Evolutionary conservation across 2,113 vertebrate genomes (phyloP).

Genomic region (Hypocryptadius cinnamomeus): DNA sequence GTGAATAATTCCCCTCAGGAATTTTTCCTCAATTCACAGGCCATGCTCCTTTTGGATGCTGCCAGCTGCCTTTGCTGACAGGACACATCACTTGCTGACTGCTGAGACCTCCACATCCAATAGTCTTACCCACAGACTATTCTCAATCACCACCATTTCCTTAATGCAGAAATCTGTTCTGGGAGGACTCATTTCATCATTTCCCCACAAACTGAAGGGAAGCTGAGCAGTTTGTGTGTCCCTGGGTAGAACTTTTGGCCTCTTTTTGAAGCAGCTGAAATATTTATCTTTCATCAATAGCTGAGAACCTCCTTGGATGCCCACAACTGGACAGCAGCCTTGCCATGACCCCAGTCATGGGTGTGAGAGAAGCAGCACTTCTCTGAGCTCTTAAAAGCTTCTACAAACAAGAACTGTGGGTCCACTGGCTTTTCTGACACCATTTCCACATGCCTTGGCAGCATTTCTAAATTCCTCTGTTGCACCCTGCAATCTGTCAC

Average conservation of each 20-base stretch:
- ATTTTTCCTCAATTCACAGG: neutral
- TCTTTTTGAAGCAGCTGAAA: neutral
- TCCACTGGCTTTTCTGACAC: neutral
- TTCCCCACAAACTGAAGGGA: neutral
- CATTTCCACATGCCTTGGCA: neutral
- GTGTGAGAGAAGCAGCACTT: neutral
- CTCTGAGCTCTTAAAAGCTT: neutral
- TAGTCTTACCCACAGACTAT: neutral
- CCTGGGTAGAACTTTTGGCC: neutral
- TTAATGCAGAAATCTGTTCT: neutral
- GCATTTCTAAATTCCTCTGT: fast-evolving
- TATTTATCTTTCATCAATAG: neutral
- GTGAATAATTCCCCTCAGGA: neutral
- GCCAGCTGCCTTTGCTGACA: neutral
- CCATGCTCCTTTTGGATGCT: neutral
- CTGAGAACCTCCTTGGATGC: neutral
- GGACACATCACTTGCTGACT: neutral
- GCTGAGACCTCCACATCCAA: fast-evolving
- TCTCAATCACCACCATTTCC: neutral
- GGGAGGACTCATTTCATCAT: neutral
- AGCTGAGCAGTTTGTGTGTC: neutral
- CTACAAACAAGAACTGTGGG: neutral
- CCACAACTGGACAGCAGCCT: neutral
- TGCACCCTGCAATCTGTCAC: neutral
- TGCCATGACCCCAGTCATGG: neutral